phyloP scores from a whole-genome alignment of 2,888 invertebrate genomes.

The Calameuta pallipes region DNA sequence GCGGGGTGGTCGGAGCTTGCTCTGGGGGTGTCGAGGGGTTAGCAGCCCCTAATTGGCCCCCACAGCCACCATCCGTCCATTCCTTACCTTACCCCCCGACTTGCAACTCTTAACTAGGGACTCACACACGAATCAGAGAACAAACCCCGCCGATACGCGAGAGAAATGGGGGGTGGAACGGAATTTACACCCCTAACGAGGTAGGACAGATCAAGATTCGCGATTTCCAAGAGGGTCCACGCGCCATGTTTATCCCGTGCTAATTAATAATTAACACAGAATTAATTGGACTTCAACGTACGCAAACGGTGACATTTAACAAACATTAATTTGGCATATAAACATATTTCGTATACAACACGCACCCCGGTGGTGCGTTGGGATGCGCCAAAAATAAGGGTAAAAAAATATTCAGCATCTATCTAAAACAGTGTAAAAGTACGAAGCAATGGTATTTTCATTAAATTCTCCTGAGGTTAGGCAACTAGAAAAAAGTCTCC shows the following conservation, averaged over 20 bases:
- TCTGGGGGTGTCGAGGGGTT: constrained; percentile 51
- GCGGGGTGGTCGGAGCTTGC: constrained; percentile 41
- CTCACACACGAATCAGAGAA: constrained; percentile 41
- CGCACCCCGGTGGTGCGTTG: too few species aligned
- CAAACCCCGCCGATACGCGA: constrained; percentile 27
- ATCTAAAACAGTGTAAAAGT: too few species aligned
- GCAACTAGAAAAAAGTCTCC: constrained; percentile 49
- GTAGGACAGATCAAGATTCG: constrained; percentile 17
- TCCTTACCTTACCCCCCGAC: constrained; percentile 37
- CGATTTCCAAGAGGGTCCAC: constrained; percentile 3
- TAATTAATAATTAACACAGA: too few species aligned
- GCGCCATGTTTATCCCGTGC: not conserved
- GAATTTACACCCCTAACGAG: constrained; percentile 38
- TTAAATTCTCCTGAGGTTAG: constrained; percentile 59
- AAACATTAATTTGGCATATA: too few species aligned
- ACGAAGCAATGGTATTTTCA: constrained; percentile 49
- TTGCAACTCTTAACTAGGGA: constrained; percentile 47
- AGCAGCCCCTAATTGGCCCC: constrained; percentile 56
- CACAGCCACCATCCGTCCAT: constrained; percentile 46
- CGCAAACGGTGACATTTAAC: too few species aligned
- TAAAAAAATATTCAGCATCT: too few species aligned
- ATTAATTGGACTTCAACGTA: too few species aligned
- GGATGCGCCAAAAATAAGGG: too few species aligned
- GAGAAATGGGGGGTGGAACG: constrained; percentile 17
- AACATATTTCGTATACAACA: too few species aligned